Conservation (phyloP, 2,113 vertebrate species). For the Hippocampus mohnikei region DNA sequence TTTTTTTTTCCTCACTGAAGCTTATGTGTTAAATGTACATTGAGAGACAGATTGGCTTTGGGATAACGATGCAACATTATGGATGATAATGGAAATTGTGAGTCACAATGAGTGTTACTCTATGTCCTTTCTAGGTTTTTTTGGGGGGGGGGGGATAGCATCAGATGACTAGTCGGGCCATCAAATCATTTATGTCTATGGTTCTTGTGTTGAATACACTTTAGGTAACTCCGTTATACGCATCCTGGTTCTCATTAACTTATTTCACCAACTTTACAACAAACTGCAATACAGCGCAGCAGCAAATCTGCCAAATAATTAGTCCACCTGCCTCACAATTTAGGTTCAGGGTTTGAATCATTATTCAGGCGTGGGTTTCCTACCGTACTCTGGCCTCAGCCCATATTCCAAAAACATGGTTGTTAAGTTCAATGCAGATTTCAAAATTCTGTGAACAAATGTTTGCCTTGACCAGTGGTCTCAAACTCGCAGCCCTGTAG, state of each 20-base stretch:
- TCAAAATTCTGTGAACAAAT: too few relatives aligned
- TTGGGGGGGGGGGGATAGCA: too few relatives aligned
- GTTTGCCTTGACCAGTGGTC: too few relatives aligned
- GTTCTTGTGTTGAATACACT: neutral
- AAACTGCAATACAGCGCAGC: slow-evolving; percentile 6
- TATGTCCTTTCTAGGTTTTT: neutral
- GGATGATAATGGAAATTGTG: neutral
- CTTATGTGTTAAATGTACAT: neutral
- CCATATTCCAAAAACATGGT: neutral
- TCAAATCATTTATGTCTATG: neutral
- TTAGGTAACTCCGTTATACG: neutral
- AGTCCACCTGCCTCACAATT: neutral
- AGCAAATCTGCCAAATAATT: neutral
- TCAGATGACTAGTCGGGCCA: slow-evolving; percentile 1
- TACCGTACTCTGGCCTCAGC: neutral
- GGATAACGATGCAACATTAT: neutral
- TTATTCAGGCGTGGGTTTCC: neutral
- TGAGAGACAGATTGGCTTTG: neutral
- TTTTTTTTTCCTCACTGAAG: neutral
- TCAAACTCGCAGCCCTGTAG: too few relatives aligned
- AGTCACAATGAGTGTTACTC: neutral
- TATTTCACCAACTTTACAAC: slow-evolving; percentile 12
- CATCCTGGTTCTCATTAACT: slow-evolving; percentile 15
- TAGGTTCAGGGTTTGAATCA: neutral
- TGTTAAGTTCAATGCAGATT: neutral